Base-by-base conservation (phyloP, 2,888 invertebrate species). In the Phlogophora meticulosa region DNA sequence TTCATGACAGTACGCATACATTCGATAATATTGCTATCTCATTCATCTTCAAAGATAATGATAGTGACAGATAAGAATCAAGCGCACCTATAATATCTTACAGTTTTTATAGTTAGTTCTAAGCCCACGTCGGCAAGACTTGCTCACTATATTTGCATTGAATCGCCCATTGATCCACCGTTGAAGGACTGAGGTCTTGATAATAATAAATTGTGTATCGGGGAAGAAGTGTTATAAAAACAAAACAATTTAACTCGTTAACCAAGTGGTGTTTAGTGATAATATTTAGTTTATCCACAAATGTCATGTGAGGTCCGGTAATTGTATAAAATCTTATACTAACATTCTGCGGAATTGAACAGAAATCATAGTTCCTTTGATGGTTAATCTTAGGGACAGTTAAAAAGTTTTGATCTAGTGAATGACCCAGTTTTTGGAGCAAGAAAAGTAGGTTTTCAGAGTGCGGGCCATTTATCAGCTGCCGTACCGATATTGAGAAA, bases 71-170 rank as follows among this genome's bases (percentile, higher is more conserved):
- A 28, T 45, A 46, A 22, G 1, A 38, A 55, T 34, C 13, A 10
- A 36, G 17, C 36, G 34, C 11, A 28, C 28, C 4, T 2, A 4
- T 5, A 5, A 20, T 49, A 36, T 10, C 22, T 72, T 58, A 17
- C 17, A 53, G 22, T 71, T 71, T 48, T 65, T 72, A 40, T 65
- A 48, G 13, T 13, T 9, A 45, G 63, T 17, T 36, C 36, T 38
- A 43, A 32, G 20, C n/a, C n/a, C 15, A 1, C 28, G 49, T 34
- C 17, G 34, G 49, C 51, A 42, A 55, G 59, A 38, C 72, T n/a
- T 11, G 38, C 28, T n/a, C 24, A 64, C 64, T 56, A 43, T 11
- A 75, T 75, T 75, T 70, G 76, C 76, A 75, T 75, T 75, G 70
- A 75, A 75, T 75, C 13, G 57, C 7, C 55, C 70, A 60, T 74